Percentiles rank a stretch among this genome's conserved stretches.
Conservation (phyloP, 2,113 vertebrate genomes). For the Pseudorasbora parva region DNA sequence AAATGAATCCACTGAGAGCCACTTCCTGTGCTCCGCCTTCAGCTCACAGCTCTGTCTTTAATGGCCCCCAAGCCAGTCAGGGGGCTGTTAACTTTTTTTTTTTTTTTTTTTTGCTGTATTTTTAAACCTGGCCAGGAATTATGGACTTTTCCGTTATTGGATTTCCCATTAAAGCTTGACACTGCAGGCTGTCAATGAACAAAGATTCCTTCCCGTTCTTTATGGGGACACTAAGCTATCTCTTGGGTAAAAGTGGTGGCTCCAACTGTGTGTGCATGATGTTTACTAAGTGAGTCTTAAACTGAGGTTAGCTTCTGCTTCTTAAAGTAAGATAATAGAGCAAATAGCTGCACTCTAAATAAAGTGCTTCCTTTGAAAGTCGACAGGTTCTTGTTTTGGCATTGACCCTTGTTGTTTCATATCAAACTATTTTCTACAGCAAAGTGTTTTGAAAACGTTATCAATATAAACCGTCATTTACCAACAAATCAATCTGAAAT, state of each 20-base stretch:
- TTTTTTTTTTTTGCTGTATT: constrained; percentile 31
- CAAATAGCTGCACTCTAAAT: background rate
- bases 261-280: constrained; percentile 19
- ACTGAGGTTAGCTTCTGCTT: background rate
- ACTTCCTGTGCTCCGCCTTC: background rate
- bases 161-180: constrained; percentile 53
- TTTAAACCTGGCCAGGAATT: constrained; percentile 37
- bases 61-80: background rate
- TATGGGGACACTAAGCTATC: constrained; percentile 31
- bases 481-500: too few species aligned
- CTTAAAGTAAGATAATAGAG: constrained; percentile 2
- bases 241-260: constrained; percentile 5
- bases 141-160: constrained; percentile 50
- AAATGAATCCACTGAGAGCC: constrained; percentile 33
- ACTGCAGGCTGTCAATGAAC: constrained; percentile 40
- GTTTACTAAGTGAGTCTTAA: constrained; percentile 34
- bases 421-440: background rate
- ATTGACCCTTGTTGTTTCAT: background rate
- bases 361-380: background rate
- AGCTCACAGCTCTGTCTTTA: constrained; percentile 12
- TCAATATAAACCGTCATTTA: too few species aligned
- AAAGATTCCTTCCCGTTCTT: constrained; percentile 41
- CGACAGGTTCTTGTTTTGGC: background rate
- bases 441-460: background rate
- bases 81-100: constrained; percentile 1